Percentiles rank a stretch among this genome's conserved stretches.
These are phyloP conservation scores for Cryptus viduatorius DNA, from an alignment of 2,888 invertebrate genomes.

Conservation along the genomic window DNA sequence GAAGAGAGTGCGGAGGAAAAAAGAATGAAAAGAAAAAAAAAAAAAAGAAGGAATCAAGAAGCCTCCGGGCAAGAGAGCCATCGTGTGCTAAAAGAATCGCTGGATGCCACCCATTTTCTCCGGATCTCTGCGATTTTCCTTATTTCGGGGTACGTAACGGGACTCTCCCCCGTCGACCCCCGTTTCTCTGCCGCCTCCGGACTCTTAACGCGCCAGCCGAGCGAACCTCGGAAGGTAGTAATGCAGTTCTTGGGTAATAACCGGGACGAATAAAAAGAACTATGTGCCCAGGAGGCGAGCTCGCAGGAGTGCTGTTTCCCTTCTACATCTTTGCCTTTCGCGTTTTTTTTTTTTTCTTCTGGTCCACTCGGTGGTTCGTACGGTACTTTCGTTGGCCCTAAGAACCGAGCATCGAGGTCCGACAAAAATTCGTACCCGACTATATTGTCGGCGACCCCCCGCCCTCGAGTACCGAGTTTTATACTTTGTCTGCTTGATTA, in stretches of 20 bases:
- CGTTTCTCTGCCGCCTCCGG: conserved; percentile 23
- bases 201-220: conserved; percentile 44
- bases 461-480: conserved; percentile 41
- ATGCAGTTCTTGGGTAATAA: conserved; percentile 71
- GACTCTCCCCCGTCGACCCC: conserved; percentile 20
- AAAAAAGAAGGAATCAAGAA: conserved; percentile 11
- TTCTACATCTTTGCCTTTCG: conserved; percentile 26
- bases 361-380: conserved; percentile 15
- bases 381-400: conserved; percentile 26
- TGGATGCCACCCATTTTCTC: conserved; percentile 67
- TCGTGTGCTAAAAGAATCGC: conserved; percentile 51
- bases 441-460: conserved; percentile 41
- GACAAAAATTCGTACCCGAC: conserved; percentile 52
- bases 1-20: not conserved
- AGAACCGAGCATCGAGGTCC: not conserved
- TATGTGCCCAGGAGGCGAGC: conserved; percentile 23
- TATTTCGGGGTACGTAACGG: conserved; percentile 63
- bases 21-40: conserved; percentile 24
- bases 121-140: conserved; percentile 70
- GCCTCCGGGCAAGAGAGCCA: conserved; percentile 50
- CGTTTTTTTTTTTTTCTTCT: not conserved
- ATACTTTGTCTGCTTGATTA: conserved; percentile 72
- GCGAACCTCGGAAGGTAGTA: conserved; percentile 60
- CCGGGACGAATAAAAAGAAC: conserved; percentile 61
- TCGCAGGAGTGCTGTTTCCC: conserved; percentile 51